Evolutionary conservation across 1,140 invertebrate genomes (phyloP).

Genomic region (Drosophila tani): DNA sequence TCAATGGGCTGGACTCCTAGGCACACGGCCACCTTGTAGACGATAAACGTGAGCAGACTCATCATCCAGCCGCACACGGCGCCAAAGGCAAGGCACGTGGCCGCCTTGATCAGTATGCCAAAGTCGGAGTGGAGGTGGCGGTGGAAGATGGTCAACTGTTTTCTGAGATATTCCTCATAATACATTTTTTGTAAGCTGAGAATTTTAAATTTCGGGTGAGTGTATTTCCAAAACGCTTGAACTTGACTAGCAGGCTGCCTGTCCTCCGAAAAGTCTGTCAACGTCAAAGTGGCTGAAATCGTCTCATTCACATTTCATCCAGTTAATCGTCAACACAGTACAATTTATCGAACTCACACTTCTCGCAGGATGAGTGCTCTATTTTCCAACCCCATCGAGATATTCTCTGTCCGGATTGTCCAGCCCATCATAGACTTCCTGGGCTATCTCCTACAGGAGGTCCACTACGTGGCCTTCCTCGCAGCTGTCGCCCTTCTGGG

Average conservation of each 20-base stretch:
- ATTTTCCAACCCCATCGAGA: conserved; percentile 62
- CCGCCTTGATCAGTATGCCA: conserved; percentile 53
- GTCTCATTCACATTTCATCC: not conserved
- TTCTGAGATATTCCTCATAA: conserved; percentile 43
- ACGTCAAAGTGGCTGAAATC: not conserved
- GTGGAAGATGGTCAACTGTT: conserved; percentile 49
- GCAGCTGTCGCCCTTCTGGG: conserved; percentile 30
- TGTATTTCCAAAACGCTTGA: not conserved
- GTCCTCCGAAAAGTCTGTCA: not conserved
- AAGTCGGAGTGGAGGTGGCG: conserved; percentile 51
- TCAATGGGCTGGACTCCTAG: conserved; percentile 17
- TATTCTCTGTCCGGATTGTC: conserved; percentile 23
- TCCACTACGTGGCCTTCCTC: conserved; percentile 40
- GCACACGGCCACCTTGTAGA: conserved; percentile 48
- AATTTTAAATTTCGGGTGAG: conserved; percentile 22
- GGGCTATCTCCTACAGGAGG: conserved; percentile 41
- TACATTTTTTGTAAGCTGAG: conserved; percentile 33
- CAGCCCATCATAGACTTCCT: conserved; percentile 56
- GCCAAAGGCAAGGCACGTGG: conserved; percentile 65
- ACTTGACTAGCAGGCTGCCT: not conserved
- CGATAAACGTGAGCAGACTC: conserved; percentile 41
- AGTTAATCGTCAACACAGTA: too few species aligned
- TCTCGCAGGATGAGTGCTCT: conserved; percentile 1
- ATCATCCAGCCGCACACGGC: conserved; percentile 61
- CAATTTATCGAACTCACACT: not conserved